Conservation (phyloP, 2,888 invertebrate genomes). For the Tortrix viridana region DNA sequence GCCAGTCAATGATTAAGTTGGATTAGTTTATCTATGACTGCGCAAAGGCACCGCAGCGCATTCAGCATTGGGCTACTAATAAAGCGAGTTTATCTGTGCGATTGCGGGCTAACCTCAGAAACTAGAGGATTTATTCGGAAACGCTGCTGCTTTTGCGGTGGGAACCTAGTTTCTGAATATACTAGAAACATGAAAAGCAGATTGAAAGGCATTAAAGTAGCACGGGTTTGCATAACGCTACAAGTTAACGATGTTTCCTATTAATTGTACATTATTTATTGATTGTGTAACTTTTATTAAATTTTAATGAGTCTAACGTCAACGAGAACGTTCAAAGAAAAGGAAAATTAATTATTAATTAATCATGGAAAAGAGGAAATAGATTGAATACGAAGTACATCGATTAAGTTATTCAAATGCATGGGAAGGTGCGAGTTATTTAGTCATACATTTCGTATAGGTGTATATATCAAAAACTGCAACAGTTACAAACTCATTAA, state of each 20-base stretch:
- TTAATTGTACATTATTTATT: no score
- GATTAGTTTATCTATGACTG: constrained; percentile 33
- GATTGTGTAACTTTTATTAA: no score
- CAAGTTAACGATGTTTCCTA: not conserved
- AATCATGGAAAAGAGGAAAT: no score
- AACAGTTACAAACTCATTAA: not conserved
- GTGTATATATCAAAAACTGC: not conserved
- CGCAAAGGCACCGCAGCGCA: constrained; percentile 33
- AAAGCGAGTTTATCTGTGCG: constrained; percentile 36
- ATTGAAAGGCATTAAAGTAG: constrained; percentile 31
- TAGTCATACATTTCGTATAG: no score
- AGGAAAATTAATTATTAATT: no score
- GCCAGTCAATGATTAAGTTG: constrained; percentile 38
- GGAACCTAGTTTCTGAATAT: constrained; percentile 36
- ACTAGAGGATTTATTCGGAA: constrained; percentile 33
- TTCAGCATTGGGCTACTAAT: constrained; percentile 32
- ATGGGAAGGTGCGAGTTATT: no score
- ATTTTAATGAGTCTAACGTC: no score
- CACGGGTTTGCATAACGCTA: constrained; percentile 6
- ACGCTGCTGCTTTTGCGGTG: constrained; percentile 28
- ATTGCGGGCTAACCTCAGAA: constrained; percentile 33
- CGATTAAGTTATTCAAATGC: no score
- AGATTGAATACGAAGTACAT: no score
- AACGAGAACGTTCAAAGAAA: no score
- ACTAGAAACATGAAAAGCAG: constrained; percentile 30